These are phyloP conservation scores for Anadara kagoshimensis DNA, from an alignment of 1,140 invertebrate species.

Conservation along the genomic window DNA sequence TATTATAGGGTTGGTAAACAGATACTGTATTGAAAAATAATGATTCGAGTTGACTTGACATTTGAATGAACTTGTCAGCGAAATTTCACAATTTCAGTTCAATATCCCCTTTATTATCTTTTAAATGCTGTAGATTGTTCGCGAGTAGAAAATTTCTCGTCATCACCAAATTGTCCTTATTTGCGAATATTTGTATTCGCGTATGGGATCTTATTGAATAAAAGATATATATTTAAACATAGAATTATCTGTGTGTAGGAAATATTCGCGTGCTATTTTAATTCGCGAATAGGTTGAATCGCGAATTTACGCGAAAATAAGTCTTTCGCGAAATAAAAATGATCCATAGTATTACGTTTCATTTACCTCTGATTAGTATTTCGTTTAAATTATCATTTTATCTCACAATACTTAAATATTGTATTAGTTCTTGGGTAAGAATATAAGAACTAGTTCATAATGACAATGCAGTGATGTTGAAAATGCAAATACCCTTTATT, in stretches of 20 bases:
- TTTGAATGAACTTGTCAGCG: background rate
- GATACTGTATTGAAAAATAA: background rate
- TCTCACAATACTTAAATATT: background rate
- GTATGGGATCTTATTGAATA: background rate
- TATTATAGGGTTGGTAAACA: background rate
- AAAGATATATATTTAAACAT: background rate
- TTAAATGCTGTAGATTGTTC: background rate
- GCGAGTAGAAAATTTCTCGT: no score
- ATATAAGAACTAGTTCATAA: background rate
- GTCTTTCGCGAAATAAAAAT: no score
- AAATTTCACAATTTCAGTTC: background rate
- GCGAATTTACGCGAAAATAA: no score
- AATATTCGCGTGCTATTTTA: no score
- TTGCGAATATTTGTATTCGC: background rate
- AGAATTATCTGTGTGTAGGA: background rate
- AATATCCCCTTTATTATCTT: background rate
- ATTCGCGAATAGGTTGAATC: no score
- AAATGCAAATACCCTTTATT: background rate
- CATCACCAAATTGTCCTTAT: background rate
- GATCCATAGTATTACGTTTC: no score
- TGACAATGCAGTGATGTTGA: background rate
- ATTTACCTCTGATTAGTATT: no score
- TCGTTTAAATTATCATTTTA: no score
- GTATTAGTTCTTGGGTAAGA: background rate
- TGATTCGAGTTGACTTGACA: no score